Evolutionary conservation across 2,113 vertebrate species (phyloP), one percentile per base, ranked within the genome.

Genomic region (Mirounga angustirostris): DNA sequence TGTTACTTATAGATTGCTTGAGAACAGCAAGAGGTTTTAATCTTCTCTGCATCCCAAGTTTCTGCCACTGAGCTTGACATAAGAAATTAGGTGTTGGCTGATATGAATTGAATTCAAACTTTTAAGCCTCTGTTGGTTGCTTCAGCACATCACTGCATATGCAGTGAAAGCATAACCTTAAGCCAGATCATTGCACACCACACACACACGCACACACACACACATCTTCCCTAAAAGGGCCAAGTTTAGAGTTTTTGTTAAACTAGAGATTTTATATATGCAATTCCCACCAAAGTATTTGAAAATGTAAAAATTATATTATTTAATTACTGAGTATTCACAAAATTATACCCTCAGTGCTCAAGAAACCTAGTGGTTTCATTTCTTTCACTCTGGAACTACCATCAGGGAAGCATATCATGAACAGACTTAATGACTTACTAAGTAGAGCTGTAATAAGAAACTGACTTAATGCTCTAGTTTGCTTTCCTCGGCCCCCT

Each of bases 301-400:
- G 36, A 85, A 94, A 94, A 80, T 65, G 5, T 69, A 93, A 93
- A 97, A 97, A 30, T 54, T 95, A 15, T 61, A 30, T 92, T 93
- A 96, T 54, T 92, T 96, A 83, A 74, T 94, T 94, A 93, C 69
- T 46, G 21, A 87, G 14, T 86, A 90, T 56, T 85, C 73, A 95
- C 59, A 74, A 61, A 95, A 82, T 46, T 69, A 83, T 93, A 82
- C 22, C 13, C 67, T 89, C 52, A 84, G 88, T 12, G 12, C 36
- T 78, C 33, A 91, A 59, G 52, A 88, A 96, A 58, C 7, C 15
- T 74, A 63, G 65, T 78, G 82, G 46, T 6, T 93, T 96, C 43
- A 65, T 91, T 93, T 95, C 40, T 73, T 82, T 92, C 18, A 50
- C 50, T 73, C 50, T 82, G 36, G 30, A 93, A 26, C 46, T 73